Evolutionary conservation across 2,797 vertebrate species (phyloP).

Genomic region (Zalophus californianus): DNA sequence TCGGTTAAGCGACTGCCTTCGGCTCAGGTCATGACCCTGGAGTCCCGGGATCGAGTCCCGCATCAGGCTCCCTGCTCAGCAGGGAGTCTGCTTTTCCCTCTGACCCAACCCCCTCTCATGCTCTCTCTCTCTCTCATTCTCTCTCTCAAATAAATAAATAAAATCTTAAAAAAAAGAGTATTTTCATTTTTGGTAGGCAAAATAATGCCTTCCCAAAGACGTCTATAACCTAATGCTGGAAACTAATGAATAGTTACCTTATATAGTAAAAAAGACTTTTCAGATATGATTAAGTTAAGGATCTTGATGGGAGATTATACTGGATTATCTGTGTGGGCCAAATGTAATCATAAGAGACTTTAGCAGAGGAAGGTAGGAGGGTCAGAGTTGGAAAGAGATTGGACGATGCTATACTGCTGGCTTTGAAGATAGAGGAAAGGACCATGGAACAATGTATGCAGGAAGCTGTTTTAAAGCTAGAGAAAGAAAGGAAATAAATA

Average conservation of each 20-base stretch:
- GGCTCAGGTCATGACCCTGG: too few species aligned
- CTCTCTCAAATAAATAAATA: too few species aligned
- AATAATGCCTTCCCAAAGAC: not conserved
- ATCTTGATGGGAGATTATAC: not conserved
- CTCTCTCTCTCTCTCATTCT: too few species aligned
- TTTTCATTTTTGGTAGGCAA: not conserved
- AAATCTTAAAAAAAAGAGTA: too few species aligned
- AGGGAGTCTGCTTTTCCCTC: too few species aligned
- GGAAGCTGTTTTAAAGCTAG: not conserved
- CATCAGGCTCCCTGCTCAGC: too few species aligned
- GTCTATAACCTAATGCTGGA: not conserved
- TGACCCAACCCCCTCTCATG: too few species aligned
- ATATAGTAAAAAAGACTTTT: not conserved
- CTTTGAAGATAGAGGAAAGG: not conserved
- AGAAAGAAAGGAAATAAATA: not conserved
- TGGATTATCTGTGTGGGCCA: not conserved
- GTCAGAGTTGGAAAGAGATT: not conserved
- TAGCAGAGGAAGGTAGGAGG: not conserved
- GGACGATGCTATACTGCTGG: not conserved
- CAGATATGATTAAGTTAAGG: not conserved
- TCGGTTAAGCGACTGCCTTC: too few species aligned
- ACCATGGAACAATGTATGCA: not conserved
- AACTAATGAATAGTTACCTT: not conserved
- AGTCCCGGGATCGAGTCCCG: too few species aligned
- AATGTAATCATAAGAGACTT: not conserved